Percentiles rank a stretch among this genome's conserved stretches.
These are phyloP conservation scores for Eledona agricola DNA, from an alignment of 2,888 invertebrate species.

Conservation along the genomic window DNA sequence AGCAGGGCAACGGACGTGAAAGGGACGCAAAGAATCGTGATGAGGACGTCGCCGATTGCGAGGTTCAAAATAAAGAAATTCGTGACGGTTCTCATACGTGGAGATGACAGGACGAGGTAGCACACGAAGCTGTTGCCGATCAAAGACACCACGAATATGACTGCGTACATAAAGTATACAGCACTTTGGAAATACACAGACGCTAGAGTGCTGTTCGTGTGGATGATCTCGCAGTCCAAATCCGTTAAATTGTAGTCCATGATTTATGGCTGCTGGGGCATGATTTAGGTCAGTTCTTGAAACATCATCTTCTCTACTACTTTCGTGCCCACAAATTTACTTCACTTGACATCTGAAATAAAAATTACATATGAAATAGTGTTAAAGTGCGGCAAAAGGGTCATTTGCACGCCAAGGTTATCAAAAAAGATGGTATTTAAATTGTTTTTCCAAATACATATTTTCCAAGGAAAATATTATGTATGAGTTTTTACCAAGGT, in stretches of 20 bases:
- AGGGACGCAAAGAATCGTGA: constrained; percentile 91
- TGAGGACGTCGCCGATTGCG: constrained; percentile 88
- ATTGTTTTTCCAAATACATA: too few relatives aligned
- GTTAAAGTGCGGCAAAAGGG: too few relatives aligned
- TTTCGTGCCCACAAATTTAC: too few relatives aligned
- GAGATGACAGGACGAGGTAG: constrained; percentile 83
- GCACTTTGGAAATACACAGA: constrained; percentile 68
- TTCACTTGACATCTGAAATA: too few relatives aligned
- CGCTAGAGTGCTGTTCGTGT: constrained; percentile 40
- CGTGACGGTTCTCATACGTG: constrained; percentile 90
- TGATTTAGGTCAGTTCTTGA: not conserved
- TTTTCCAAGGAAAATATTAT: too few relatives aligned
- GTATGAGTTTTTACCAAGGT: too few relatives aligned
- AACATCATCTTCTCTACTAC: too few relatives aligned
- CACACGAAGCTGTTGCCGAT: constrained; percentile 83
- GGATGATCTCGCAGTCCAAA: constrained; percentile 41
- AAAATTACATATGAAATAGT: too few relatives aligned
- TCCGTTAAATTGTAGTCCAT: constrained; percentile 19
- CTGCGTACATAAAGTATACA: constrained; percentile 76
- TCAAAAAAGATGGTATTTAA: too few relatives aligned
- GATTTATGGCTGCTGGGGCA: not conserved
- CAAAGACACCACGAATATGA: constrained; percentile 76
- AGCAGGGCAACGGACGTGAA: constrained; percentile 86
- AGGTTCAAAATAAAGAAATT: constrained; percentile 92
- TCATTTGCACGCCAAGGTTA: too few relatives aligned